Conservation (phyloP, 2,888 invertebrate species). For the Nematopogon swammerdamellus region DNA sequence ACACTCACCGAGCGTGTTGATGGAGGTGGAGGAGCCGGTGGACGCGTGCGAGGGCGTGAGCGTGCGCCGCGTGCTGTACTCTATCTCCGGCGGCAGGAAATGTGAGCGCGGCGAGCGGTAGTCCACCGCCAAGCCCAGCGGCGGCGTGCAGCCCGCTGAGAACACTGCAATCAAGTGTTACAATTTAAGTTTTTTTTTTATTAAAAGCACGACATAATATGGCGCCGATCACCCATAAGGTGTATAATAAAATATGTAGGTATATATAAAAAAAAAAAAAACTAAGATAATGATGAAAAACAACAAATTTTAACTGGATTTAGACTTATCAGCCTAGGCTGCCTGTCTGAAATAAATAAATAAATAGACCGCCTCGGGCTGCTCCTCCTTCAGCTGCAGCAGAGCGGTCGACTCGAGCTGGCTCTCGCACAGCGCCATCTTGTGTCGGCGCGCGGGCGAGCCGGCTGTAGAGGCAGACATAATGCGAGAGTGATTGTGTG, state of each 20-base stretch:
- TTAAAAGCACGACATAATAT: too few species aligned
- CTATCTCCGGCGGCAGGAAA: conserved; percentile 41
- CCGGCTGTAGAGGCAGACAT: too few species aligned
- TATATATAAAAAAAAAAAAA: not conserved
- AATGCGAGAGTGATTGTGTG: too few species aligned
- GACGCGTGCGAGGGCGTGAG: conserved; percentile 4
- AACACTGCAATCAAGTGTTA: not conserved
- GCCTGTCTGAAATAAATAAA: too few species aligned
- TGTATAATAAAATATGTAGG: not conserved
- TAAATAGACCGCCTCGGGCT: too few species aligned
- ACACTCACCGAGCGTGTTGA: too few species aligned
- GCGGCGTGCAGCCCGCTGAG: conserved; percentile 15
- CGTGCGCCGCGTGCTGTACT: conserved; percentile 21
- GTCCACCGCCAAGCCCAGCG: conserved; percentile 34
- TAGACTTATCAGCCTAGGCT: too few species aligned
- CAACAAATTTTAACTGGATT: too few species aligned
- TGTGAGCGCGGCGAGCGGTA: conserved; percentile 44
- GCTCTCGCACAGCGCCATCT: conserved; percentile 13
- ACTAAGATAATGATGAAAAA: too few species aligned
- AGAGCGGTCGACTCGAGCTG: conserved; percentile 20
- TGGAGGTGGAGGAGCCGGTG: conserved; percentile 6
- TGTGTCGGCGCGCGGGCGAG: not conserved
- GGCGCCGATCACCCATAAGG: too few species aligned
- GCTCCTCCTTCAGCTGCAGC: conserved; percentile 24
- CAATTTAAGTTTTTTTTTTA: too few species aligned